phyloP scores from a whole-genome alignment of 2,888 invertebrate genomes.

The Cryptosula pallasiana region DNA sequence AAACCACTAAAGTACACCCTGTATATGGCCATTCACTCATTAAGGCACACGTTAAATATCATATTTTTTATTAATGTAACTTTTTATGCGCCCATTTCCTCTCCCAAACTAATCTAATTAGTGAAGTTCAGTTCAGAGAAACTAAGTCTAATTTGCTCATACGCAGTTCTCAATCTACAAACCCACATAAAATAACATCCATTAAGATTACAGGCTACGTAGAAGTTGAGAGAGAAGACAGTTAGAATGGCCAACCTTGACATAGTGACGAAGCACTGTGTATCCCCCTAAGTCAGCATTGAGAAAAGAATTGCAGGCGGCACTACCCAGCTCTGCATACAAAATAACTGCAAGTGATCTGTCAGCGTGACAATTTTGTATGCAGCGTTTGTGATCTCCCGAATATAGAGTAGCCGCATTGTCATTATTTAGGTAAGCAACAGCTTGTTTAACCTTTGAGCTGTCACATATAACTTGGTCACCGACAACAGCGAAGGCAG shows the following conservation, averaged over 20 bases:
- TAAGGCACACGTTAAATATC: too few relatives aligned
- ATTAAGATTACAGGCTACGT: not conserved
- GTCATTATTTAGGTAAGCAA: not conserved
- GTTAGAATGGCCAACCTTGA: constrained; percentile 60
- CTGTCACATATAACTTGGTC: not conserved
- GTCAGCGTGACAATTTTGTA: not conserved
- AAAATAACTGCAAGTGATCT: constrained; percentile 12
- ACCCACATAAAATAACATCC: not conserved
- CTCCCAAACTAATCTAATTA: too few relatives aligned
- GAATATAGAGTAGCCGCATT: not conserved
- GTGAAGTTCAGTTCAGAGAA: too few relatives aligned
- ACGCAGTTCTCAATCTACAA: too few relatives aligned
- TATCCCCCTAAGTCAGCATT: not conserved
- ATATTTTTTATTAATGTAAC: too few relatives aligned
- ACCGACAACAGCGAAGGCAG: not conserved
- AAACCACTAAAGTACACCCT: too few relatives aligned
- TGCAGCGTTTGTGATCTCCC: not conserved
- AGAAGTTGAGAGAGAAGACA: not conserved
- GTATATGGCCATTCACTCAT: too few relatives aligned
- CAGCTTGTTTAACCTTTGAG: not conserved
- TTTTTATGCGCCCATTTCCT: too few relatives aligned
- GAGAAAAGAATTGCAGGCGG: constrained; percentile 19
- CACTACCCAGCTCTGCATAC: constrained; percentile 26
- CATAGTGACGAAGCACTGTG: constrained; percentile 73
- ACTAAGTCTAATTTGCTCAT: too few relatives aligned